Conservation (phyloP, 2,888 invertebrate species). For the Rhabditoides inermis region DNA sequence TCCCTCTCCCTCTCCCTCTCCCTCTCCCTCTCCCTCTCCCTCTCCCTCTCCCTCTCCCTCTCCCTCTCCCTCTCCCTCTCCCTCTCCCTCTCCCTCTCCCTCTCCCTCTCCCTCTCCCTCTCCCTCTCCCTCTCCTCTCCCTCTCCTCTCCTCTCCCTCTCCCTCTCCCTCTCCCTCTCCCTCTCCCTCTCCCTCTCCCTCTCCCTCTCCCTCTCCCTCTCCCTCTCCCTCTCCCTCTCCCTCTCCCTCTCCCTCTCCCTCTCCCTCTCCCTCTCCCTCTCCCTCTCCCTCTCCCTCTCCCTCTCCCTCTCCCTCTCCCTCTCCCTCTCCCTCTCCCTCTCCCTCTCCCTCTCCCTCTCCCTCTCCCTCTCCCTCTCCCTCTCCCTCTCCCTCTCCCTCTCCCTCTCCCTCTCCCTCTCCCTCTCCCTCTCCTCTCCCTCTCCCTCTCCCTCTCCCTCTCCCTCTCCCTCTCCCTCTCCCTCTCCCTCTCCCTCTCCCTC, state of each 20-base stretch:
- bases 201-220: no score
- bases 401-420: neutral
- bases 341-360: neutral
- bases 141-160: no score
- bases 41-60: neutral
- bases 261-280: conserved; percentile 2
- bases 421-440: neutral
- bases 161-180: no score
- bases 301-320: no score
- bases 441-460: neutral
- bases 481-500: neutral
- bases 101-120: no score
- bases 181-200: no score
- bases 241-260: no score
- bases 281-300: neutral
- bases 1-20: neutral
- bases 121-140: no score
- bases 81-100: neutral
- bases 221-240: no score
- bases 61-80: neutral
- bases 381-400: neutral
- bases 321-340: neutral
- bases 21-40: neutral
- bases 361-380: neutral
- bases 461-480: conserved; percentile 1